Percentiles rank a stretch among this genome's conserved stretches.
Conservation (phyloP, 2,113 vertebrate genomes). For the Psettodes erumei region DNA sequence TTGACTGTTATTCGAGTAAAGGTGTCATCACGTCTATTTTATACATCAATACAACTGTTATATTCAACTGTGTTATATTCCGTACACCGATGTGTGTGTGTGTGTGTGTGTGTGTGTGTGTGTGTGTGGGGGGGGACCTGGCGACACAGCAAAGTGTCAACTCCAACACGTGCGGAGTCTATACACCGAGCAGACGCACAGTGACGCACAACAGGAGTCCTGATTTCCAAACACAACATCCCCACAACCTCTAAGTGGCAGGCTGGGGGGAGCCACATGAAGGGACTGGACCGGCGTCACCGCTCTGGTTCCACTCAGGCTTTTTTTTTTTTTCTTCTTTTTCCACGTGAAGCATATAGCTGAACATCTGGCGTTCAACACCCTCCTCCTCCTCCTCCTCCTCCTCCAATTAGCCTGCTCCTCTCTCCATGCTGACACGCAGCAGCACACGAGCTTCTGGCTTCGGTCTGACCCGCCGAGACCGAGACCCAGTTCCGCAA, state of each 20-base stretch:
- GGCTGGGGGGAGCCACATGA: constrained; percentile 73
- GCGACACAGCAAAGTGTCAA: constrained; percentile 16
- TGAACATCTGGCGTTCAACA: constrained; percentile 73
- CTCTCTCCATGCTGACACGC: constrained; percentile 1
- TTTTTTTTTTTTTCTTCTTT: no score
- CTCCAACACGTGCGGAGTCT: constrained; percentile 6
- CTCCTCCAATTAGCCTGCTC: constrained; percentile 55
- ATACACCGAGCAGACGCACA: constrained; percentile 12
- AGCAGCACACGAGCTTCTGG: no score
- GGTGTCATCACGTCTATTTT: not conserved
- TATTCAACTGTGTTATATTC: no score
- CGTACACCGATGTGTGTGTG: no score
- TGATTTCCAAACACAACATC: constrained; percentile 71
- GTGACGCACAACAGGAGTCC: constrained; percentile 66
- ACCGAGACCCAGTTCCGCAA: no score
- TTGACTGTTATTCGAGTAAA: no score
- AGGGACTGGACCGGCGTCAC: constrained; percentile 70
- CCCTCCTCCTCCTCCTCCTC: constrained; percentile 50
- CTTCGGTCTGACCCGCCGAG: no score
- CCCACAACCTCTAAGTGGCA: constrained; percentile 65
- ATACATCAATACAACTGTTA: not conserved
- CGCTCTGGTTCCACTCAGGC: constrained; percentile 61
- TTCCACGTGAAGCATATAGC: constrained; percentile 68
- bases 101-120: no score
- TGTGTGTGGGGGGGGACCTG: constrained; percentile 52